These are phyloP conservation scores for Leptura quadrifasciata DNA, from an alignment of 2,888 invertebrate genomes.

Conservation along the genomic window DNA sequence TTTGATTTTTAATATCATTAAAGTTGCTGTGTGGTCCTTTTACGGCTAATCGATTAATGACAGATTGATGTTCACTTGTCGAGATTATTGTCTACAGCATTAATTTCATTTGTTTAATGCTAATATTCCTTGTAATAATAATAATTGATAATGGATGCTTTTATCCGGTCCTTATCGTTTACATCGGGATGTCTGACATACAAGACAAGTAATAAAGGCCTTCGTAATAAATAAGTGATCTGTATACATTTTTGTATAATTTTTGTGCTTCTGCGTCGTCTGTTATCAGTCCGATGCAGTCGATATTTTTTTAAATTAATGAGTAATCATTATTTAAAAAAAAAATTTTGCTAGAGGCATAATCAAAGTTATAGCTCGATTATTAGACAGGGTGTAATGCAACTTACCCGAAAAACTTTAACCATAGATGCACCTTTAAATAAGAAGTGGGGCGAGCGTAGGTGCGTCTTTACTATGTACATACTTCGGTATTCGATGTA, in stretches of 20 bases:
- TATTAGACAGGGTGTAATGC: too few relatives aligned
- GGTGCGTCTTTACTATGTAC: too few relatives aligned
- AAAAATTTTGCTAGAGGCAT: too few relatives aligned
- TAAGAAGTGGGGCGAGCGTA: too few relatives aligned
- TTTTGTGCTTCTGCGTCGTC: too few relatives aligned
- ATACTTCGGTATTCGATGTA: too few relatives aligned
- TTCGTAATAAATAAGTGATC: not conserved
- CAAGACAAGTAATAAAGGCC: not conserved
- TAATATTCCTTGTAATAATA: slow-evolving; percentile 40
- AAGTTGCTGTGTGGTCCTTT: slow-evolving; percentile 57
- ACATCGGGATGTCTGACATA: slow-evolving; percentile 8
- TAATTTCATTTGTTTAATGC: slow-evolving; percentile 52
- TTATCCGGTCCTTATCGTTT: slow-evolving; percentile 11
- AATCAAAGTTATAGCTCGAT: too few relatives aligned
- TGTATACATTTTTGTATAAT: not conserved
- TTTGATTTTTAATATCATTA: slow-evolving; percentile 48
- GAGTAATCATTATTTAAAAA: too few relatives aligned
- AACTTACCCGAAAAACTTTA: too few relatives aligned
- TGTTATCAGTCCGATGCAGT: too few relatives aligned
- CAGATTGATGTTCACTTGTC: slow-evolving; percentile 58
- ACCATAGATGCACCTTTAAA: too few relatives aligned
- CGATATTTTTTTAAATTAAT: too few relatives aligned
- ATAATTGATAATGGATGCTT: slow-evolving; percentile 28
- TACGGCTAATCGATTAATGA: slow-evolving; percentile 62
- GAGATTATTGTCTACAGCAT: slow-evolving; percentile 52